Conservation (phyloP, 64 coral and sea anemone genomes). For the Porites australiensis region DNA sequence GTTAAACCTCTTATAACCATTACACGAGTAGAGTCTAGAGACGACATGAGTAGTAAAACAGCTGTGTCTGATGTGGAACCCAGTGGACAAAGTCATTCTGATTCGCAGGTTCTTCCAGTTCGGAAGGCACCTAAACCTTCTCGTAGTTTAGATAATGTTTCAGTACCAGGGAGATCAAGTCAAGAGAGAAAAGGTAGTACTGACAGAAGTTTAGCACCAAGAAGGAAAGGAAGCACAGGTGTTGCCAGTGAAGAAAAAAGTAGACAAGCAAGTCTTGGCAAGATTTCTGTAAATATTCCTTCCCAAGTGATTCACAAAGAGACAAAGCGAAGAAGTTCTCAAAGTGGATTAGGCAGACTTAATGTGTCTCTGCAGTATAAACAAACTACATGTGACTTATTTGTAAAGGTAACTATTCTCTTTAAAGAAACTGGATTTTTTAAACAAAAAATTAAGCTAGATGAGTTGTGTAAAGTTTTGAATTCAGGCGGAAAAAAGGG, state of each 20-base stretch:
- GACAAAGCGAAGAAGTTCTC: slow-evolving; percentile 53
- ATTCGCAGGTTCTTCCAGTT: slow-evolving; percentile 80
- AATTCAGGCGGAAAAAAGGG: too few species aligned
- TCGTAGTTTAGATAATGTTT: slow-evolving; percentile 68
- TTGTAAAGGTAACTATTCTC: slow-evolving; percentile 79
- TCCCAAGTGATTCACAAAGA: slow-evolving; percentile 94
- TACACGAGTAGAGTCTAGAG: slow-evolving; percentile 90
- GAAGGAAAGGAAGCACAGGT: slow-evolving; percentile 25
- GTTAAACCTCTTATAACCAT: slow-evolving; percentile 93
- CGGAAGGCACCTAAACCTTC: slow-evolving; percentile 62
- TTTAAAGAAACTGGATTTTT: neutral
- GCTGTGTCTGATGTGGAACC: slow-evolving; percentile 71
- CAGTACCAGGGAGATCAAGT: slow-evolving; percentile 26
- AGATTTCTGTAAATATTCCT: slow-evolving; percentile 91
- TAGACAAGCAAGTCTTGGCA: slow-evolving; percentile 53
- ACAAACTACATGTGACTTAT: slow-evolving; percentile 92
- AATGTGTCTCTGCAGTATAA: slow-evolving; percentile 94
- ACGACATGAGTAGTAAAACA: slow-evolving; percentile 87
- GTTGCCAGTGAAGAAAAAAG: neutral
- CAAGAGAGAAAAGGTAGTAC: slow-evolving; percentile 79
- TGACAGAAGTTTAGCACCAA: slow-evolving; percentile 61
- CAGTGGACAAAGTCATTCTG: slow-evolving; percentile 82
- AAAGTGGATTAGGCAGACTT: slow-evolving; percentile 63
- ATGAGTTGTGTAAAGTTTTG: too few species aligned
- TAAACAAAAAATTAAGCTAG: too few species aligned